These are phyloP conservation scores for Nansenia antarctica DNA, from an alignment of 2,113 vertebrate species.

Conservation along the genomic window DNA sequence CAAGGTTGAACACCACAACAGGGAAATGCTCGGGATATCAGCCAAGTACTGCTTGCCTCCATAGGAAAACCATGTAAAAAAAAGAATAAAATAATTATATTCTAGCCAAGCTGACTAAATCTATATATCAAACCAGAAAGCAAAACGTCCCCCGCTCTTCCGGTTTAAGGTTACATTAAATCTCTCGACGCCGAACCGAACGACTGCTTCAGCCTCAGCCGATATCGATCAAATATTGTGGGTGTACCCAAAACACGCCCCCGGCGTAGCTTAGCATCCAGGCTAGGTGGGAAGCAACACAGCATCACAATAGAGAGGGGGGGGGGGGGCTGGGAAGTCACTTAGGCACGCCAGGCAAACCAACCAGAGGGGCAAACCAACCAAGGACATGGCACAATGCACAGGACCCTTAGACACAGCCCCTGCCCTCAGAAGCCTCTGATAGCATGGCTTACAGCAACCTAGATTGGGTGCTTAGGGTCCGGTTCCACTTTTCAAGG, in stretches of 20 bases:
- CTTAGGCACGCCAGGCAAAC: background rate
- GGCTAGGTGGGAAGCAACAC: too few species aligned
- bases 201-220: background rate
- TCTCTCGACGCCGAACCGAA: too few species aligned
- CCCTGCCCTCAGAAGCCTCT: conserved; percentile 1
- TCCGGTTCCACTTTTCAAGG: background rate
- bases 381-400: background rate
- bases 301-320: background rate
- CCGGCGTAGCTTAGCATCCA: too few species aligned
- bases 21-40: too few species aligned
- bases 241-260: background rate
- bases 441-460: background rate
- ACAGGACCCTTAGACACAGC: conserved; percentile 18
- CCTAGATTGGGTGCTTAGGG: background rate
- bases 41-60: too few species aligned
- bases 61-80: too few species aligned
- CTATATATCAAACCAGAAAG: too few species aligned
- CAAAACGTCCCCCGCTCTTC: too few species aligned
- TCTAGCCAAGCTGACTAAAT: too few species aligned
- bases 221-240: background rate
- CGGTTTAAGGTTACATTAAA: too few species aligned
- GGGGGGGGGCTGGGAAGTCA: background rate
- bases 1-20: too few species aligned
- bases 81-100: too few species aligned
- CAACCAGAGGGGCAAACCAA: background rate